Conservation (phyloP, 2,888 invertebrate species). For the Anticlea derivata region DNA sequence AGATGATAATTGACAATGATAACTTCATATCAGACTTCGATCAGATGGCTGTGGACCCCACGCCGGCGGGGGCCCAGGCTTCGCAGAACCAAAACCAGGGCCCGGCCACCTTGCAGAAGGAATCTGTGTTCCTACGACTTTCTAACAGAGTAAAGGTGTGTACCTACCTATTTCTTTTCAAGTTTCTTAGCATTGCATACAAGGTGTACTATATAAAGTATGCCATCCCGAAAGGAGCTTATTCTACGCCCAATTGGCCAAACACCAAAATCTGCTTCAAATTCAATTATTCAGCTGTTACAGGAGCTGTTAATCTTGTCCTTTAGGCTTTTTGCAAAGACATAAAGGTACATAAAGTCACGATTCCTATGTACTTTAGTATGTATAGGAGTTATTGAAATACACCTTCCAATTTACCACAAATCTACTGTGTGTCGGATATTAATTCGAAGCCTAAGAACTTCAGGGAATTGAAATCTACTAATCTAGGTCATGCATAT, state of each 20-base stretch:
- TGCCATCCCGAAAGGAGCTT: no score
- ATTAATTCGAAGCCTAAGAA: no score
- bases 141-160: constrained; percentile 97
- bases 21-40: constrained; percentile 82
- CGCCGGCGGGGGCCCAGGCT: constrained; percentile 60
- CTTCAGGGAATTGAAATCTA: background rate
- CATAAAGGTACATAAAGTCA: no score
- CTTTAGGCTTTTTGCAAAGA: no score
- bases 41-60: constrained; percentile 75
- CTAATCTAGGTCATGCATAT: background rate
- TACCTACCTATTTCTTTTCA: constrained; percentile 15
- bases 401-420: background rate
- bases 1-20: constrained; percentile 73
- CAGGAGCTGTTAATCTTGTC: no score
- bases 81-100: constrained; percentile 61
- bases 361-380: no score
- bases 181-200: background rate
- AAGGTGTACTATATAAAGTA: no score
- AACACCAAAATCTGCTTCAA: no score
- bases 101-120: constrained; percentile 87
- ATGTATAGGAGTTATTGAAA: background rate
- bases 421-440: no score
- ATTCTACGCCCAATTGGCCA: no score
- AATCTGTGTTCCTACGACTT: constrained; percentile 97
- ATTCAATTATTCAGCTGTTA: no score